Evolutionary conservation across 2,888 invertebrate genomes (phyloP), one percentile per base, ranked within the genome.

Genomic region (Sthenelais limicola): DNA sequence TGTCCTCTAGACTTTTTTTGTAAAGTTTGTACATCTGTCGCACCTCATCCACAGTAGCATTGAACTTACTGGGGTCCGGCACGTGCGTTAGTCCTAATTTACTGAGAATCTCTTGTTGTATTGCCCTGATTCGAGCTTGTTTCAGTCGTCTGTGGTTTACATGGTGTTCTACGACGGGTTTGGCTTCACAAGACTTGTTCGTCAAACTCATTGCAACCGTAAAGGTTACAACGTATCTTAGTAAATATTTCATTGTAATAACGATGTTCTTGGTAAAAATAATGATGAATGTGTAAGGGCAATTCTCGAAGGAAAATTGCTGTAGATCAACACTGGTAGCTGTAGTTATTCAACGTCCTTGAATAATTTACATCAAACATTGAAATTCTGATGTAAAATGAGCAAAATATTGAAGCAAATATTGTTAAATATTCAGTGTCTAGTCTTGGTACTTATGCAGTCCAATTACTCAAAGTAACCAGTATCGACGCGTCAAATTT

Each of bases 31-130:
- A 52, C 48, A 73, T 72, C n/a, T 66, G 30, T 38, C 76, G 71
- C 56, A 70, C 71, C 67, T 76, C 74, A 30, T 71, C 71, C 21
- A 73, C 71, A n/a, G 77, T 74, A 38, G 73, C 54, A 66, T 76
- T 77, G 24, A 75, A 47, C n/a, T 67, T 69, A 47, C 56, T 26
- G 47, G 76, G 68, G 51, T 75, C 73, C 12, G 77, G 77, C n/a
- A 72, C 70, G 92, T 18, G 92, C 93, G 76, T 92, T 92, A 74
- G 91, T 90, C 82, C 92, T 92, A 83, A 92, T 92, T 73, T 72
- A 26, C 54, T 66, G 26, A 77, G 72, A 28, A 77, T 73, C 68
- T 77, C 75, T 38, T 73, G 66, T 21, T 73, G 68, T 49, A 76
- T 75, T 38, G 73, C 77, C 18, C 52, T 35, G 48, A 74, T 72